Conservation (phyloP, 37 sponge, comb jelly and placozoan genomes). For the Halichondria panicea region DNA sequence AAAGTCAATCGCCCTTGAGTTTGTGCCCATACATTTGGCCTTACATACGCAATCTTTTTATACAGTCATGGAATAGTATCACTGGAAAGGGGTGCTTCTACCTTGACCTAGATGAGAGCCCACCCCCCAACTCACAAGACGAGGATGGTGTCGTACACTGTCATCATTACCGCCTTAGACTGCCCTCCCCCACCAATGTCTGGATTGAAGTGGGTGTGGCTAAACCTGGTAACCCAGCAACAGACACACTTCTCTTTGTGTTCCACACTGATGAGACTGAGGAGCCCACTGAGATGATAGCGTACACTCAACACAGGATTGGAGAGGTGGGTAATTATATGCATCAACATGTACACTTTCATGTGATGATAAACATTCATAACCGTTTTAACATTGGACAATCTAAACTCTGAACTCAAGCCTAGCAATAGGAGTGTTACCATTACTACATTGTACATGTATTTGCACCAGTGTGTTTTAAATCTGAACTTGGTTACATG, state of each 20-base stretch:
- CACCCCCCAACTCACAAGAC: constrained; percentile 8
- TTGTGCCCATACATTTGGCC: not conserved
- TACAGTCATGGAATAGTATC: constrained; percentile 66
- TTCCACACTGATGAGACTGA: constrained; percentile 47
- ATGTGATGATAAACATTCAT: no score
- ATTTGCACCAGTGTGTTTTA: not conserved
- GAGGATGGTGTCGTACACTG: constrained; percentile 24
- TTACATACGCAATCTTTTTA: not conserved
- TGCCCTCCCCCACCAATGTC: constrained; percentile 32
- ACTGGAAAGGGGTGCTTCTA: constrained; percentile 79
- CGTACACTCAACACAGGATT: constrained; percentile 56
- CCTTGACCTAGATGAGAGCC: constrained; percentile 11
- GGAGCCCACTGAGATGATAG: constrained; percentile 43
- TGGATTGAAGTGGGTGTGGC: constrained; percentile 48
- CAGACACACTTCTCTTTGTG: constrained; percentile 48
- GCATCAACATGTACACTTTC: no score
- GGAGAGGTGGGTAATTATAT: constrained; percentile 18
- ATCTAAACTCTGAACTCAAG: no score
- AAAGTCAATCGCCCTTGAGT: not conserved
- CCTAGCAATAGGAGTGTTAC: no score
- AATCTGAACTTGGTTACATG: not conserved
- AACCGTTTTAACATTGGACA: no score
- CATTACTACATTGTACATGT: not conserved
- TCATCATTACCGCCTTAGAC: constrained; percentile 55
- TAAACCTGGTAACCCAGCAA: constrained; percentile 18